Base-by-base conservation (phyloP, 2,113 vertebrate genomes). In the Xyliphius kryptos region DNA sequence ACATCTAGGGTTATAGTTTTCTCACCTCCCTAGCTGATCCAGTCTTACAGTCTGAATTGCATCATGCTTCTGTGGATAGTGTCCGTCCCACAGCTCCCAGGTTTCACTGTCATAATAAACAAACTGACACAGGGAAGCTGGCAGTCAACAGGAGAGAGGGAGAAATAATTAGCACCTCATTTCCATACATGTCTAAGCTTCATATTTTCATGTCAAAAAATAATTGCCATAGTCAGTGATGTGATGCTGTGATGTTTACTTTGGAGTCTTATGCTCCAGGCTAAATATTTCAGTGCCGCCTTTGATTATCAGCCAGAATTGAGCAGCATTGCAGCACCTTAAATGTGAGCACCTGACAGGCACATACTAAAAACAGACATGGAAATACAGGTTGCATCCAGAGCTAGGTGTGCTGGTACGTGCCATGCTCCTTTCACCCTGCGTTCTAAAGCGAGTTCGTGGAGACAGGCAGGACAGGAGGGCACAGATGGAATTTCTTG, bases 401-500 rank as follows among this genome's bases (percentile, higher is more conserved):
- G 54, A 66, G 64, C 55, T 58, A 9, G 47, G 43, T 20, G 38
- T 46, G 47, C 61, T 65, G 64, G 36, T 68, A 61, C 51, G 70
- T n/a, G 68, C 65, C 73, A 74, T 65, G 65, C 56, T 68, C 56
- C 47, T 56, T 67, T 74, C 73, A 68, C 62, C 43, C 32, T 20
- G 61, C 47, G 44, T 61, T 63, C 72, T 71, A 71, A 67, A 64
- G 73, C 68, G 73, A 74, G 71, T 70, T 52, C 56, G 56, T 14
- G 17, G 65, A 60, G 68, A 74, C 72, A 67, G 60, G 55, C 52
- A 46, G 67, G 68, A 71, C 68, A 71, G 72, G 68, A 68, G 68
- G 68, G 60, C 68, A 68, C 67, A 64, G 64, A 70, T 74, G 66
- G 52, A 62, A 64, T 63, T 74, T 60, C 60, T 61, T 68, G 65